phyloP scores from a whole-genome alignment of 2,797 vertebrate species.

The Crenuchus spilurus region DNA sequence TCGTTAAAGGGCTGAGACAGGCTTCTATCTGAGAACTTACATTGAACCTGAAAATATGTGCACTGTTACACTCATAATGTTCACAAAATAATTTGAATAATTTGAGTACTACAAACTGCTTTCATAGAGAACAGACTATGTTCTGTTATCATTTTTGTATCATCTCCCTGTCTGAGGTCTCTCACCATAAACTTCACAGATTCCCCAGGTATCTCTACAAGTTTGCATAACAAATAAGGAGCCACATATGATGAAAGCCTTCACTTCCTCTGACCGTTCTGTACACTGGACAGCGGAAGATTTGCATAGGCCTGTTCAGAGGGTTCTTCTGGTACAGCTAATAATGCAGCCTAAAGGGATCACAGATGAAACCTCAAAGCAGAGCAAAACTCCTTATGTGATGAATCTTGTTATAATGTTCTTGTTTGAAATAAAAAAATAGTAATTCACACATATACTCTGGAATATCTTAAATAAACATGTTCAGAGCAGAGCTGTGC shows the following conservation, averaged over 20 bases:
- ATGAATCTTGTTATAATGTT: not conserved
- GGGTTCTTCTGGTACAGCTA: slow-evolving; percentile 4
- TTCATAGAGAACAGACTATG: not conserved
- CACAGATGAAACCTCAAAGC: not conserved
- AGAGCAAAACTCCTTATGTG: not conserved
- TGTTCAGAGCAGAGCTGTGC: not conserved
- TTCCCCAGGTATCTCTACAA: slow-evolving; percentile 30
- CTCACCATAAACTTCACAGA: slow-evolving; percentile 4
- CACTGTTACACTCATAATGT: too few species aligned
- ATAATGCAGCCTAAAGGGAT: not conserved
- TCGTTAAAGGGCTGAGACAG: too few species aligned
- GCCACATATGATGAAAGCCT: slow-evolving; percentile 9
- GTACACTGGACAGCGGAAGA: slow-evolving; percentile 10
- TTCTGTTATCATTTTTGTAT: not conserved
- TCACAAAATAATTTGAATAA: too few species aligned
- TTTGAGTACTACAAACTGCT: not conserved
- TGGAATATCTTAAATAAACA: not conserved
- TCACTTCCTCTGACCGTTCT: not conserved
- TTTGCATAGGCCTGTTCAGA: slow-evolving; percentile 49
- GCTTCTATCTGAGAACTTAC: too few species aligned
- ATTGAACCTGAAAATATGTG: too few species aligned
- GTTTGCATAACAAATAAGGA: slow-evolving; percentile 57
- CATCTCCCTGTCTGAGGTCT: not conserved
- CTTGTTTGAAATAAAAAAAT: too few species aligned
- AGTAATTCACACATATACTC: too few species aligned